Conservation (phyloP, 2,888 invertebrate species). For the Caenorhabditis virilis region DNA sequence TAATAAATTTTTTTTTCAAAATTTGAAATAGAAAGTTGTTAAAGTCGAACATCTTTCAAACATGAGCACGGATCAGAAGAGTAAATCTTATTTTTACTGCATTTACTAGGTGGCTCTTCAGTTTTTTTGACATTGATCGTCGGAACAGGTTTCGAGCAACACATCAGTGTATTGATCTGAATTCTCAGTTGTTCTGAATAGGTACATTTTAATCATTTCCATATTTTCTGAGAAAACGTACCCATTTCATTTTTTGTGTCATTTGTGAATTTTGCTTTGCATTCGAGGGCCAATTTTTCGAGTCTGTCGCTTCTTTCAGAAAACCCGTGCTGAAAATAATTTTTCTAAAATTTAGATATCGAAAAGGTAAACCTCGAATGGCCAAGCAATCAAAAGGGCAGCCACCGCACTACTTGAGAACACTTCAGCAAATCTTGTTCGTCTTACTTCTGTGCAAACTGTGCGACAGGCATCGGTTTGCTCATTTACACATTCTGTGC, state of each 20-base stretch:
- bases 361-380: conserved; percentile 33
- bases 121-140: conserved; percentile 16
- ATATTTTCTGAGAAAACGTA: conserved; percentile 1
- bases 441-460: conserved; percentile 43
- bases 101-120: conserved; percentile 10
- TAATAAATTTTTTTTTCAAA: no score
- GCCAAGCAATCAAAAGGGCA: conserved; percentile 54
- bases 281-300: conserved; percentile 19
- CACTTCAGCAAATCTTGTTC: conserved; percentile 38
- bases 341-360: neutral
- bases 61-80: conserved; percentile 21
- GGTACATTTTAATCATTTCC: neutral
- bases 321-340: conserved; percentile 10
- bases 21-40: no score
- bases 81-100: conserved; percentile 20
- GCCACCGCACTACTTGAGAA: conserved; percentile 46
- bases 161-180: conserved; percentile 39
- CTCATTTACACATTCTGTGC: neutral
- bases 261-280: conserved; percentile 33
- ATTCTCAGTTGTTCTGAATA: conserved; percentile 39
- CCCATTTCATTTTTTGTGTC: conserved; percentile 54
- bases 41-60: conserved; percentile 22
- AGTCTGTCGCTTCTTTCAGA: conserved; percentile 39
- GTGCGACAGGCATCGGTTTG: conserved; percentile 33
- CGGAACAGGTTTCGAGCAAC: conserved; percentile 38